These are phyloP conservation scores for Podarcis muralis DNA, from an alignment of 2,113 vertebrate genomes.

Conservation along the genomic window DNA sequence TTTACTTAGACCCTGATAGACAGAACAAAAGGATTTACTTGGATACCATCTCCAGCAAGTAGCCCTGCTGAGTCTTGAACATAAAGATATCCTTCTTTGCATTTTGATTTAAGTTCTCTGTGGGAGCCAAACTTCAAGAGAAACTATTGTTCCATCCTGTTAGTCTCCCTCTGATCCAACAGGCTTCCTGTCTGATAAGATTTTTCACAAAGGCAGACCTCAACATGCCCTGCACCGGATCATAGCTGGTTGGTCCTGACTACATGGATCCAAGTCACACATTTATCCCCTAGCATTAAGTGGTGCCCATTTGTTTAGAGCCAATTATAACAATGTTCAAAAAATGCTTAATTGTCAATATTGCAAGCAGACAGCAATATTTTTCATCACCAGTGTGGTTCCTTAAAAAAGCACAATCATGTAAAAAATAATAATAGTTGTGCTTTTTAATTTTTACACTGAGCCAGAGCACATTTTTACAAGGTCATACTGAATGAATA, in stretches of 20 bases:
- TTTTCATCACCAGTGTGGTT: neutral
- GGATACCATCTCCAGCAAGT: neutral
- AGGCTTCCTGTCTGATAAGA: neutral
- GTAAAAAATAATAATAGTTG: neutral
- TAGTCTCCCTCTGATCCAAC: neutral
- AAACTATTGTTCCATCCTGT: slow-evolving; percentile 6
- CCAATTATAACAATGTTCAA: neutral
- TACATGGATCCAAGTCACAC: neutral
- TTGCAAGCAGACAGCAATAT: neutral
- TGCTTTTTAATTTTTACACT: neutral
- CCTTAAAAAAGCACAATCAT: neutral
- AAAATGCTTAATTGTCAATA: neutral
- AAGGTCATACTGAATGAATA: neutral
- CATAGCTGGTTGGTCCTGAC: neutral
- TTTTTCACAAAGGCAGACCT: neutral
- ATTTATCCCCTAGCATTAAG: neutral
- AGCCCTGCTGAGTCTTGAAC: neutral
- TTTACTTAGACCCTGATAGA: slow-evolving; percentile 15
- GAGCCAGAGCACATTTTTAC: neutral
- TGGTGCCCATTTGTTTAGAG: neutral
- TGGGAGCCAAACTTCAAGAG: slow-evolving; percentile 15
- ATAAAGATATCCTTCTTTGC: slow-evolving; percentile 1
- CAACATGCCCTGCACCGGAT: neutral
- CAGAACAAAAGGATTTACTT: slow-evolving; percentile 13
- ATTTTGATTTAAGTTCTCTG: slow-evolving; percentile 12